Base-by-base conservation (phyloP, 2,888 invertebrate species). In the Dendrolimus pini region DNA sequence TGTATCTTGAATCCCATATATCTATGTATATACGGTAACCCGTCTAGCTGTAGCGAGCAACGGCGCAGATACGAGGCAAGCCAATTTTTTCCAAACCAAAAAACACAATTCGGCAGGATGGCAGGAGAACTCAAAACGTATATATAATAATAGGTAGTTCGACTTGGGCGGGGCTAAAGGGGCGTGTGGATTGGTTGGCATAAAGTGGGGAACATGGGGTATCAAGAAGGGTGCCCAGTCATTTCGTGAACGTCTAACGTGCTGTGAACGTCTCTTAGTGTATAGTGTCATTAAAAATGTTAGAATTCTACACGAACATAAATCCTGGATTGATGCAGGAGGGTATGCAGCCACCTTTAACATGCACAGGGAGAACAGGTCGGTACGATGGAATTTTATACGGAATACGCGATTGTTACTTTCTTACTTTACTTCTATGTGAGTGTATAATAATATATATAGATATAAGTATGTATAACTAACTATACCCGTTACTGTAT, bases 301-400 rank as follows among this genome's bases (percentile, higher is more conserved):
- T 94, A 88, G 94, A 94, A 80, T 94, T 94, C 83, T 94, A 94
- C 78, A 93, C 94, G 59, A 93, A 93, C 74, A 86, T 93, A 65
- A 93, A 92, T 69, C 76, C 92, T 62, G 91, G 91, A 82, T 91
- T 93, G 88, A 84, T 93, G 78, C 92, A 91, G 69, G 93, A 93
- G 65, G 85, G 85, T 59, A 82, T 89, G 82, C 89, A 93, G 79
- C 91, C 91, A 58, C 92, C 92, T 62, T 86, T 92, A 66, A 91
- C 92, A 70, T 94, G 94, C 81, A 90, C 93, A 68, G 93, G 93
- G 67, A 88, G 94, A 74, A 91, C 94, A 91, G 94, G 94, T 94
- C 81, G 91, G 86, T 79, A 18, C 18, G 3, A 18, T 18, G 18
- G 18, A 1, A 18, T 18, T 18, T 18, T 18, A 18, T 2, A 2